Evolutionary conservation across 2,888 invertebrate genomes (phyloP).

Genomic region (Leucophora obtusa): DNA sequence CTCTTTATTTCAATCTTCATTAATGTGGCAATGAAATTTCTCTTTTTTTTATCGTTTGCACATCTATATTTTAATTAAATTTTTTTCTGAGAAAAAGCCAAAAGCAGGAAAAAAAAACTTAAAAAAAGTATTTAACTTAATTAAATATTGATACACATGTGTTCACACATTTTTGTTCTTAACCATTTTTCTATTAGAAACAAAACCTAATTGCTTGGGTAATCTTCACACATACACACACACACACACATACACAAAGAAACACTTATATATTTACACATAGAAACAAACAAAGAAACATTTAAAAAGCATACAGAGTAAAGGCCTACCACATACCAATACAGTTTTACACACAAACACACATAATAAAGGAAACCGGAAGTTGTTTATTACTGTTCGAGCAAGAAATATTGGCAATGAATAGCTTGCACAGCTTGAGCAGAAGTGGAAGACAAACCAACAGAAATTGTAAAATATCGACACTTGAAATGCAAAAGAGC

Average conservation of each 20-base stretch:
- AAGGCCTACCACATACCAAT: slow-evolving; percentile 32
- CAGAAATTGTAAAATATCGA: neutral
- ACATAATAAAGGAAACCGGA: slow-evolving; percentile 31
- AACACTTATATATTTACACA: neutral
- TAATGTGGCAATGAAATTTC: slow-evolving; percentile 43
- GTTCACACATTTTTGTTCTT: slow-evolving; percentile 42
- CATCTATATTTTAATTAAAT: slow-evolving; percentile 36
- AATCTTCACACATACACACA: slow-evolving; percentile 32
- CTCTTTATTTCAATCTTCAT: slow-evolving; percentile 32
- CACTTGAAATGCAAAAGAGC: neutral
- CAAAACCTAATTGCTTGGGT: slow-evolving; percentile 48
- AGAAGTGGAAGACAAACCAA: slow-evolving; percentile 21
- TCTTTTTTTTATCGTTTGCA: neutral
- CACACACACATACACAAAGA: slow-evolving; percentile 18
- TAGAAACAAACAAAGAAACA: slow-evolving; percentile 1
- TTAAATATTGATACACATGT: slow-evolving; percentile 60
- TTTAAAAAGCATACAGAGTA: slow-evolving; percentile 36
- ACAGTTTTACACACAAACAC: neutral
- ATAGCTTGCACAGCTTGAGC: slow-evolving; percentile 19
- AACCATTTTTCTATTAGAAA: slow-evolving; percentile 55
- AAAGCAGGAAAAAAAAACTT: slow-evolving; percentile 23
- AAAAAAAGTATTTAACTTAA: slow-evolving; percentile 47
- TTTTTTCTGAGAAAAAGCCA: slow-evolving; percentile 33
- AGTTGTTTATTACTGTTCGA: slow-evolving; percentile 41
- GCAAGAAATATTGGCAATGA: slow-evolving; percentile 22